Evolutionary conservation across 1,140 invertebrate genomes (phyloP).

Genomic region (Varroa destructor): DNA sequence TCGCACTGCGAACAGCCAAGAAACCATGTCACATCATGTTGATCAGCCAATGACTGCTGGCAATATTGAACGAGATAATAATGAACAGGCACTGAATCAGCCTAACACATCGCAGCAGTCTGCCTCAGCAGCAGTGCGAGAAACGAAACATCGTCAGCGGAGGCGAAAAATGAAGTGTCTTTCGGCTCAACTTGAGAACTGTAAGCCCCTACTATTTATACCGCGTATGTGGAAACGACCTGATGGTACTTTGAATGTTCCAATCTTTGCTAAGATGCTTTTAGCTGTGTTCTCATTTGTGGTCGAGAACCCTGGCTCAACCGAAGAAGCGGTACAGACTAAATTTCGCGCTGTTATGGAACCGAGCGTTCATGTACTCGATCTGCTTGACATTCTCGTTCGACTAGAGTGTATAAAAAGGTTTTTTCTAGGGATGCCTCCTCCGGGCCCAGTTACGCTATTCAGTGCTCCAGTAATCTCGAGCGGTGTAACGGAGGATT

Average conservation of each 20-base stretch:
- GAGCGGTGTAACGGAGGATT: not conserved
- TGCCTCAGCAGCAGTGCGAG: conserved; percentile 25
- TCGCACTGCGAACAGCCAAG: too few species aligned
- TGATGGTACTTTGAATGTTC: conserved; percentile 56
- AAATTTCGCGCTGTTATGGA: conserved; percentile 33
- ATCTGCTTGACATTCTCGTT: conserved; percentile 29
- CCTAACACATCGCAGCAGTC: conserved; percentile 19
- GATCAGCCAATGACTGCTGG: too few species aligned
- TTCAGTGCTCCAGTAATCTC: not conserved
- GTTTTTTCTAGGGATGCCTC: not conserved
- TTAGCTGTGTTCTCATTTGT: conserved; percentile 52
- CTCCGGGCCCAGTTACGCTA: not conserved
- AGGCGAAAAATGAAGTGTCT: conserved; percentile 19
- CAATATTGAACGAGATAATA: too few species aligned
- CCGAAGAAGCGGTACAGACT: conserved; percentile 33
- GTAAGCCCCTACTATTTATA: conserved; percentile 31
- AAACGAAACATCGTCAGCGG: conserved; percentile 3
- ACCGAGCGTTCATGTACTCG: conserved; percentile 12
- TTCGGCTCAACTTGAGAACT: conserved; percentile 13
- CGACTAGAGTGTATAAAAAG: conserved; percentile 28
- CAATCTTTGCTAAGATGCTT: conserved; percentile 54
- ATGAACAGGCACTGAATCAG: too few species aligned
- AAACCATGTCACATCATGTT: too few species aligned
- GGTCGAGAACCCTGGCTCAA: conserved; percentile 48
- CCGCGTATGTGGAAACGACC: conserved; percentile 57